Evolutionary conservation across 2,113 vertebrate genomes (phyloP), one percentile per base, ranked within the genome.

Genomic region (Centropus bengalensis): DNA sequence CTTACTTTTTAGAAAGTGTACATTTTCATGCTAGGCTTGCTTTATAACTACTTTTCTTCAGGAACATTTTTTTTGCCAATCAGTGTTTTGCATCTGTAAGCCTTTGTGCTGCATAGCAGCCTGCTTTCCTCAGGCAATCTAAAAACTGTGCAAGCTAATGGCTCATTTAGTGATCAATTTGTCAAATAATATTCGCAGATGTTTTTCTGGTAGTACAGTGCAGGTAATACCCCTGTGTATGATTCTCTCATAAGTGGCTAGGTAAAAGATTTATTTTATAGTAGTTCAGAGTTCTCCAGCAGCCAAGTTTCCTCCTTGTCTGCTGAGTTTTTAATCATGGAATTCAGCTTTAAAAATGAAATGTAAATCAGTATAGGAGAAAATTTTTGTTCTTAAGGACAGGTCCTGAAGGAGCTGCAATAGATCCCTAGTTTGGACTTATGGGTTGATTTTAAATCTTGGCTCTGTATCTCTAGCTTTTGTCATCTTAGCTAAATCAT

Each of bases 181-280:
- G 97, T 98, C 95, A 96, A 98, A 96, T 97, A 96, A 97, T 94
- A 82, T 96, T 95, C 96, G 96, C 94, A 98, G 97, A 91, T 97
- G 91, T 96, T 97, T 96, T 97, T 95, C 90, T 94, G 92, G 84
- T 93, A 87, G 42, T 92, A 90, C 60, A 69, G 86, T 63, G 70
- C 81, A 96, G 94, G 94, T 97, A 95, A 96, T 96, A 85, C 71
- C 79, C 84, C 81, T 84, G 86, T 95, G 96, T 97, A 82, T 75
- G 91, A 93, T 94, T 94, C 82, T 56, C 97, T 94, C 58, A 6
- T 69, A 78, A 86, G 64, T 77, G 64, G 58, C 36, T 70, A 63
- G 82, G 69, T 93, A 86, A 49, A 91, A 70, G 38, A 67, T 63
- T n/a, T 68, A 14, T 91, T 84, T 93, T 70, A 9, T 62, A 70